These are phyloP conservation scores for Isurus oxyrinchus DNA, from an alignment of 2,113 vertebrate genomes.

Conservation along the genomic window DNA sequence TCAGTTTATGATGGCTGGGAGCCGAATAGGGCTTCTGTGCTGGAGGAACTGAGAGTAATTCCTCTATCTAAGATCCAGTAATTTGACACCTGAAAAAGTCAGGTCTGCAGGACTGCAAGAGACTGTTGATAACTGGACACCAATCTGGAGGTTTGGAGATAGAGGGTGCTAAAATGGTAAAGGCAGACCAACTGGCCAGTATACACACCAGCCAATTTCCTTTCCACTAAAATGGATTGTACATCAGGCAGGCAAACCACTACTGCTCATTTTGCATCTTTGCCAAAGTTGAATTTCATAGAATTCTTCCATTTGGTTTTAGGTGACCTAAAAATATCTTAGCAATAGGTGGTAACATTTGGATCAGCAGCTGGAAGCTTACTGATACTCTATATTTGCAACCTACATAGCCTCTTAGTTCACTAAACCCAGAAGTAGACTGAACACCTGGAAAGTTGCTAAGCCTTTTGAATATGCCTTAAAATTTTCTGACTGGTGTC, in stretches of 20 bases:
- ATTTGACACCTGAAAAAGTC: background rate
- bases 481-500: background rate
- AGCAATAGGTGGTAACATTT: background rate
- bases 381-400: background rate
- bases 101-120: background rate
- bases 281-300: background rate
- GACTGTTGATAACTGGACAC: background rate
- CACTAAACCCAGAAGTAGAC: no score
- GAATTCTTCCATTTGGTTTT: background rate
- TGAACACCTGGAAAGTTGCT: background rate
- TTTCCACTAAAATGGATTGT: background rate
- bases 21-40: background rate
- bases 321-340: background rate
- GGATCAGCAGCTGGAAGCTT: background rate
- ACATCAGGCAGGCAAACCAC: no score
- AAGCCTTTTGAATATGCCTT: background rate
- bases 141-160: background rate
- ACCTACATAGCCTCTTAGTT: background rate
- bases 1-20: background rate
- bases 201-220: background rate
- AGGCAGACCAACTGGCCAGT: background rate
- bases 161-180: background rate
- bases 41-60: background rate
- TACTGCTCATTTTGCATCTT: background rate
- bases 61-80: background rate